Conservation (phyloP, 2,888 invertebrate species). For the Zygaena filipendulae region DNA sequence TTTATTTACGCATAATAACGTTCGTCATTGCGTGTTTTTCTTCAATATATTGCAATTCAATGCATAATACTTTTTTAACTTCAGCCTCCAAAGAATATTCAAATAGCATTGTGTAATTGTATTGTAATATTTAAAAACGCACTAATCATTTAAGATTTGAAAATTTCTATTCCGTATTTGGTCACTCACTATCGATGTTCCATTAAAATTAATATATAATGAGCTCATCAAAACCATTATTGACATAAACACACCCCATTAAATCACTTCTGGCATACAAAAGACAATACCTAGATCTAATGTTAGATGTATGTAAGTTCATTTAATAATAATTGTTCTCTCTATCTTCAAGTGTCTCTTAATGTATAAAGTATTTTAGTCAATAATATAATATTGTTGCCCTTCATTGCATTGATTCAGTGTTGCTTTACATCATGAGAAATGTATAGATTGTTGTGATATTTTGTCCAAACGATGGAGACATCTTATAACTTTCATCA, state of each 20-base stretch:
- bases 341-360: constrained; percentile 66
- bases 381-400: constrained; percentile 29
- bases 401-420: constrained; percentile 29
- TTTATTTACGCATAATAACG: too few species aligned
- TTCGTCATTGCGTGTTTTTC: too few species aligned
- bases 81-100: too few species aligned
- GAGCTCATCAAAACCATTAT: constrained; percentile 28
- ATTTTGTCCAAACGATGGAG: too few species aligned
- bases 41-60: too few species aligned
- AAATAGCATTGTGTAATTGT: too few species aligned
- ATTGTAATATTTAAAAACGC: too few species aligned
- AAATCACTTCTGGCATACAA: constrained; percentile 61
- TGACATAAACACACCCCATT: constrained; percentile 44
- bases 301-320: constrained; percentile 64
- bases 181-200: constrained; percentile 49
- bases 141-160: too few species aligned
- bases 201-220: constrained; percentile 42
- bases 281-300: constrained; percentile 71
- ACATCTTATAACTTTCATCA: too few species aligned
- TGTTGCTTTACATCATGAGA: constrained; percentile 31
- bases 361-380: constrained; percentile 60
- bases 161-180: too few species aligned
- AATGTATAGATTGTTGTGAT: too few species aligned
- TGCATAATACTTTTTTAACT: too few species aligned
- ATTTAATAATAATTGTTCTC: constrained; percentile 62